These are phyloP conservation scores for Epinotia brunnichana DNA, from an alignment of 2,888 invertebrate genomes.

Conservation along the genomic window DNA sequence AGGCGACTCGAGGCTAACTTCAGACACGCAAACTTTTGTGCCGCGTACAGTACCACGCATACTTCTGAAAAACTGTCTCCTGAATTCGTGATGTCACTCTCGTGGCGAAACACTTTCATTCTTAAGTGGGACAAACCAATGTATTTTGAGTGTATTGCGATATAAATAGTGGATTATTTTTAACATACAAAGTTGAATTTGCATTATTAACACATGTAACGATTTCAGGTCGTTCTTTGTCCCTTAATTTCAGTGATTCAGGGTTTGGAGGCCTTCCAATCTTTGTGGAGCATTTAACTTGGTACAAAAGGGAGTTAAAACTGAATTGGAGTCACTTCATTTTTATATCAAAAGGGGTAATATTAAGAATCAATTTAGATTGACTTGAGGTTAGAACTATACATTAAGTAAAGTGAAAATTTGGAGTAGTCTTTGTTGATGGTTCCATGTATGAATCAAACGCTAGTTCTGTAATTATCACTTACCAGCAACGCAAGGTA, in stretches of 20 bases:
- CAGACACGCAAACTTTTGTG: too few relatives aligned
- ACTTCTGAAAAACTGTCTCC: neutral
- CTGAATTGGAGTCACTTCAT: neutral
- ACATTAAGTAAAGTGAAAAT: neutral
- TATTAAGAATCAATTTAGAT: neutral
- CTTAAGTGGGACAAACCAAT: slow-evolving; percentile 5
- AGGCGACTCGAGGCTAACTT: too few relatives aligned
- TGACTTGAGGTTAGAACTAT: neutral
- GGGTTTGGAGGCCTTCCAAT: slow-evolving; percentile 37
- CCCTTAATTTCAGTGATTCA: slow-evolving; percentile 36
- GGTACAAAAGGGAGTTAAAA: neutral
- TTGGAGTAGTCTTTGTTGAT: slow-evolving; percentile 9
- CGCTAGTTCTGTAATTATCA: too few relatives aligned
- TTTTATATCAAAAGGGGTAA: neutral
- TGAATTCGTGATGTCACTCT: neutral
- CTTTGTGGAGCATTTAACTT: slow-evolving; percentile 8
- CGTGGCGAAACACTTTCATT: neutral
- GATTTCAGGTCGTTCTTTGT: slow-evolving; percentile 37
- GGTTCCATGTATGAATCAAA: neutral
- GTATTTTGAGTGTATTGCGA: neutral
- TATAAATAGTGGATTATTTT: slow-evolving; percentile 6
- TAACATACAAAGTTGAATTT: slow-evolving; percentile 7
- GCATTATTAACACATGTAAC: slow-evolving; percentile 7
- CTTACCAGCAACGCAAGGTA: too few relatives aligned
- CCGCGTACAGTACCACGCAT: too few relatives aligned